Percentiles rank a stretch among this genome's conserved stretches.
phyloP scores from a whole-genome alignment of 2,888 invertebrate species.

The Drosophila ezoana region DNA sequence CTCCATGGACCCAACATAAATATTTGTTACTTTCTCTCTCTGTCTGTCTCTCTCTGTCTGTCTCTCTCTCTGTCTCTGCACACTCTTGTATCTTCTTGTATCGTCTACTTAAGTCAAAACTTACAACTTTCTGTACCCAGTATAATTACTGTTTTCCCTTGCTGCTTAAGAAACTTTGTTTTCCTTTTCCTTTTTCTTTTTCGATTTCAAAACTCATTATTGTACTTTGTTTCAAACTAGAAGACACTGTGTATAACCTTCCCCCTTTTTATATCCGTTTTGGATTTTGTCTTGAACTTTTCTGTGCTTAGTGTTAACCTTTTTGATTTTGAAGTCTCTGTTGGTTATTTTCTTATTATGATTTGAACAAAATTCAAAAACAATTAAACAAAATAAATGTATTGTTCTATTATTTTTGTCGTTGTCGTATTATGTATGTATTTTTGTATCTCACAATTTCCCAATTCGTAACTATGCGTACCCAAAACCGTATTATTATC shows the following conservation, averaged over 20 bases:
- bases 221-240: conserved; percentile 27
- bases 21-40: conserved; percentile 4
- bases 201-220: conserved; percentile 3
- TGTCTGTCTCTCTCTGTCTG: neutral
- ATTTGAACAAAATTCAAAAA: conserved; percentile 60
- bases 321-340: conserved; percentile 31
- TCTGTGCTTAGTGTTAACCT: conserved; percentile 30
- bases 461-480: conserved; percentile 39
- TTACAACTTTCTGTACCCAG: conserved; percentile 7
- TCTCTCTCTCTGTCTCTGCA: conserved; percentile 18
- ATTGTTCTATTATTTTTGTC: conserved; percentile 41
- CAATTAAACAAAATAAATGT: conserved; percentile 39
- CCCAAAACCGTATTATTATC: conserved; percentile 31
- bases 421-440: conserved; percentile 57
- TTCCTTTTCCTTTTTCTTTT: neutral
- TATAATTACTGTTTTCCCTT: conserved; percentile 12
- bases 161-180: conserved; percentile 19
- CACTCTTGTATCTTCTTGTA: conserved; percentile 14
- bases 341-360: conserved; percentile 30
- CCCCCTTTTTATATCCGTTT: conserved; percentile 21
- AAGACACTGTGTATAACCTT: conserved; percentile 6
- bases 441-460: conserved; percentile 41
- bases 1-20: neutral
- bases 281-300: conserved; percentile 17
- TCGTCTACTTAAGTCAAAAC: neutral